phyloP scores from a whole-genome alignment of 1,140 invertebrate species.

The Lepidurus packardi region DNA sequence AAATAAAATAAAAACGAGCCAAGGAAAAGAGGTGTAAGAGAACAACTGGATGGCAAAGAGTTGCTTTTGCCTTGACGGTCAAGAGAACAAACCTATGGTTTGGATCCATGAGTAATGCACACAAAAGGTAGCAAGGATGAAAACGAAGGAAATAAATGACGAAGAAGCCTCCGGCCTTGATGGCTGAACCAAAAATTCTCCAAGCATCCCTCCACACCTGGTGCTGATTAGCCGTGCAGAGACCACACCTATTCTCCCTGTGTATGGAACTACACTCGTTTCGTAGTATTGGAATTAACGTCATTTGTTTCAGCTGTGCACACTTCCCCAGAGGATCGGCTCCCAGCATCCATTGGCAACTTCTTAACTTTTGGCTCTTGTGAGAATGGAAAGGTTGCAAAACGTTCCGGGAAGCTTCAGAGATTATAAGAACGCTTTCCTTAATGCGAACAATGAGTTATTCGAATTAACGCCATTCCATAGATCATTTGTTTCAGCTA shows the following conservation, averaged over 20 bases:
- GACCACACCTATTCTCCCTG: not conserved
- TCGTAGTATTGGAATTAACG: not conserved
- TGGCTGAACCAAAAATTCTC: conserved; percentile 8
- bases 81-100: conserved; percentile 9
- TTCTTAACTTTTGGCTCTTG: no score
- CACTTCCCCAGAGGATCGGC: not conserved
- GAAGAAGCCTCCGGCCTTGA: not conserved
- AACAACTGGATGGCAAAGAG: conserved; percentile 8
- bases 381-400: no score
- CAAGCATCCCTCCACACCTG: conserved; percentile 17
- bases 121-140: conserved; percentile 5
- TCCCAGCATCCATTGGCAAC: no score
- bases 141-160: conserved; percentile 3
- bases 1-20: not conserved
- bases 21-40: not conserved
- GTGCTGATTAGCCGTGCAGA: conserved; percentile 7
- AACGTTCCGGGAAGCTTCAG: no score
- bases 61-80: not conserved
- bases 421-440: no score
- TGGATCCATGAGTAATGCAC: conserved; percentile 21
- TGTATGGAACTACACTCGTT: not conserved
- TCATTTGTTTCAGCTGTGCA: not conserved
- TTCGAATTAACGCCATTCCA: no score
- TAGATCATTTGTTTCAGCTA: no score
- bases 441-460: no score